Evolutionary conservation across 2,888 invertebrate genomes (phyloP).

Genomic region (Silvanus unidentatus): DNA sequence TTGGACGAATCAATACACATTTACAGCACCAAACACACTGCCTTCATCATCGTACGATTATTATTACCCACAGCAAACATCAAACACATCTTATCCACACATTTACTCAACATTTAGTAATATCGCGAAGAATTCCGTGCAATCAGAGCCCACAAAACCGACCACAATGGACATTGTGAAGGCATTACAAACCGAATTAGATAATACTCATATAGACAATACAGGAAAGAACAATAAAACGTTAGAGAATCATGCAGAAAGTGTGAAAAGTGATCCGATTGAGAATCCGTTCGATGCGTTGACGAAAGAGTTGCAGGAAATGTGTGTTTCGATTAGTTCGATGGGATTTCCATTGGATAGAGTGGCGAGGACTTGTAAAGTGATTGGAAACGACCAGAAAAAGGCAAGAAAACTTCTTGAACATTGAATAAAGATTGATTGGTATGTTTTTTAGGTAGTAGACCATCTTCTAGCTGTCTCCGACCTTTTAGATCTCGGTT

Average conservation of each 20-base stretch:
- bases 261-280: slow-evolving; percentile 27
- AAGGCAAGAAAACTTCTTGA: slow-evolving; percentile 56
- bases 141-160: too few relatives aligned
- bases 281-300: slow-evolving; percentile 46
- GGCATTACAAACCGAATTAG: slow-evolving; percentile 64
- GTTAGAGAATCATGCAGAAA: slow-evolving; percentile 23
- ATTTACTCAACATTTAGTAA: slow-evolving; percentile 4
- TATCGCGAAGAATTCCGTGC: slow-evolving; percentile 11
- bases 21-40: slow-evolving; percentile 21
- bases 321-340: slow-evolving; percentile 68
- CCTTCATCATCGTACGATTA: slow-evolving; percentile 21
- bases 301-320: slow-evolving; percentile 54
- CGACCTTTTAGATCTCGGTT: slow-evolving; percentile 76
- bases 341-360: slow-evolving; percentile 86
- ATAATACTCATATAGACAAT: slow-evolving; percentile 35
- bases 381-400: slow-evolving; percentile 77
- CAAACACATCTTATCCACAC: slow-evolving; percentile 7
- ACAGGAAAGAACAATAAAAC: slow-evolving; percentile 13
- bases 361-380: slow-evolving; percentile 72
- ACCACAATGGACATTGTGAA: slow-evolving; percentile 56
- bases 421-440: too few relatives aligned
- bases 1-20: slow-evolving; percentile 19
- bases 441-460: slow-evolving; percentile 58
- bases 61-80: slow-evolving; percentile 17
- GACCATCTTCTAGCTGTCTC: slow-evolving; percentile 74